Evolutionary conservation across 1,140 invertebrate genomes (phyloP).

Genomic region (Diachasma alloeum): DNA sequence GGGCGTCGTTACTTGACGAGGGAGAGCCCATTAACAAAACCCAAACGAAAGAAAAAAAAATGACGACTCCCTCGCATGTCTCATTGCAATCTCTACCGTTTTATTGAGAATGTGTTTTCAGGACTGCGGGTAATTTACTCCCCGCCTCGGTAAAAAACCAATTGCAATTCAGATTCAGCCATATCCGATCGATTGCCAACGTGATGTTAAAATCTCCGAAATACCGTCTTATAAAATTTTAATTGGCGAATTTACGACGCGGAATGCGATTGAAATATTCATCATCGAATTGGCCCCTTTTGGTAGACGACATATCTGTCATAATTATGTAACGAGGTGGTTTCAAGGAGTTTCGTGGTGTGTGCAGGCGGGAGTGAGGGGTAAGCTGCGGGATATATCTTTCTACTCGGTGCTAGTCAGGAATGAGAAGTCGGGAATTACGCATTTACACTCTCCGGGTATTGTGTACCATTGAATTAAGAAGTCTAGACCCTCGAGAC

Average conservation of each 20-base stretch:
- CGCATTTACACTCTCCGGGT: constrained; percentile 23
- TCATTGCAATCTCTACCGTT: constrained; percentile 58
- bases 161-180: not conserved
- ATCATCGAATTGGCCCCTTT: not conserved
- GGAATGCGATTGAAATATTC: not conserved
- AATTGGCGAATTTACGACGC: not conserved
- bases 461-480: not conserved
- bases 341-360: not conserved
- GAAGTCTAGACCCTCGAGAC: not conserved
- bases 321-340: too few relatives aligned
- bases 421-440: constrained; percentile 18
- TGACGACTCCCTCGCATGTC: constrained; percentile 56
- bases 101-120: constrained; percentile 57
- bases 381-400: not conserved
- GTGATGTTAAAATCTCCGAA: not conserved
- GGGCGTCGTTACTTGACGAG: constrained; percentile 21
- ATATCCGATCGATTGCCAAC: not conserved
- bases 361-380: not conserved
- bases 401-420: not conserved
- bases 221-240: not conserved
- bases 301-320: not conserved
- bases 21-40: constrained; percentile 40
- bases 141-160: not conserved
- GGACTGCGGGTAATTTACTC: constrained; percentile 26
- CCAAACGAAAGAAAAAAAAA: constrained; percentile 18